Percentiles rank a stretch among this genome's conserved stretches.
phyloP scores from a whole-genome alignment of 2,113 vertebrate species.

The Erythrocercus mccallii region DNA sequence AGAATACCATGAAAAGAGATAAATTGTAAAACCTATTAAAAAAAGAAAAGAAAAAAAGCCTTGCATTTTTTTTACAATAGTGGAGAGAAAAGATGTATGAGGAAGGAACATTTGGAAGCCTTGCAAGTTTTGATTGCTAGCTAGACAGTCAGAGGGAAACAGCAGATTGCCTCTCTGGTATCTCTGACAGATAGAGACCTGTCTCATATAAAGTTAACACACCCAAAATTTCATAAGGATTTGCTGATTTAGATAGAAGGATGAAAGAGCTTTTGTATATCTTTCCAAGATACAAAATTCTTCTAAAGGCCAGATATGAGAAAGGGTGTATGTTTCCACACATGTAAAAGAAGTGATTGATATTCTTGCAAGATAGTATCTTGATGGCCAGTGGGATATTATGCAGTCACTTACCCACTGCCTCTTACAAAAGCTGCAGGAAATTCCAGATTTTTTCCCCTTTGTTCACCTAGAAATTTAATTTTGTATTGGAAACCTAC shows the following conservation, averaged over 20 bases:
- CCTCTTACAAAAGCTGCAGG: background rate
- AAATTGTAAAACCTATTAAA: background rate
- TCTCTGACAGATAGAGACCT: background rate
- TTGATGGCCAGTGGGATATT: background rate
- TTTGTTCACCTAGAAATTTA: background rate
- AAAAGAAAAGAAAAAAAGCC: background rate
- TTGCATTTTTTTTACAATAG: background rate
- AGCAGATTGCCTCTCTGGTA: background rate
- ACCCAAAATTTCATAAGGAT: background rate
- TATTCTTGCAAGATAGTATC: background rate
- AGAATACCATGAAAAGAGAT: background rate
- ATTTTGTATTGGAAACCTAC: background rate
- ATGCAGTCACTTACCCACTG: background rate
- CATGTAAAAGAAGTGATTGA: background rate
- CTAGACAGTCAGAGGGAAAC: background rate
- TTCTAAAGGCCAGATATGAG: background rate
- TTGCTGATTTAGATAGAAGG: background rate
- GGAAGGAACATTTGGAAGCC: background rate
- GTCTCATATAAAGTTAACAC: background rate
- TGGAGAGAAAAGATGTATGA: background rate
- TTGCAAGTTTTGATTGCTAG: background rate
- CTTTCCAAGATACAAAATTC: background rate
- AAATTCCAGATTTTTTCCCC: background rate
- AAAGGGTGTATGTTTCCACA: background rate
- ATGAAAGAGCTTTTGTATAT: background rate